These are phyloP conservation scores for Metacarcinus magister DNA, from an alignment of 2,888 invertebrate genomes.

Conservation along the genomic window DNA sequence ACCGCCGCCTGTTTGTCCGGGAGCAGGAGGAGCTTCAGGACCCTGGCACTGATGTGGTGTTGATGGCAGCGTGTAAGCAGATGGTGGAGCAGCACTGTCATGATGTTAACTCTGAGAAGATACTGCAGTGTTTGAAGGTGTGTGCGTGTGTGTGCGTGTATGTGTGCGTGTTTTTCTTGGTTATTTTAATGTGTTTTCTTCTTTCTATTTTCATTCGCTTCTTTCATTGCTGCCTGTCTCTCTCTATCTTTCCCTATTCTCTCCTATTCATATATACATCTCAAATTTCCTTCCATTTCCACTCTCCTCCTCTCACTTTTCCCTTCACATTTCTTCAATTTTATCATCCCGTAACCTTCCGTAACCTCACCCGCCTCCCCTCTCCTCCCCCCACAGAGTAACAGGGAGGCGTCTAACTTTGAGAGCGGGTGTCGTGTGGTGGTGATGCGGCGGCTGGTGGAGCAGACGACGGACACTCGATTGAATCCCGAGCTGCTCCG, in stretches of 20 bases:
- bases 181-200: background rate
- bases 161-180: background rate
- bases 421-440: conserved; percentile 93
- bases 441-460: conserved; percentile 94
- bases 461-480: conserved; percentile 95
- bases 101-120: conserved; percentile 88
- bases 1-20: conserved; percentile 92
- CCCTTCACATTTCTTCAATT: no score
- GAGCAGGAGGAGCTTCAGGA: conserved; percentile 94
- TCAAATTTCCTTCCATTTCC: no score
- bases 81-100: conserved; percentile 95
- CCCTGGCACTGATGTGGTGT: conserved; percentile 93
- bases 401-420: conserved; percentile 91
- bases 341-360: background rate
- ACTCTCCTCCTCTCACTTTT: no score
- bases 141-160: conserved; percentile 47
- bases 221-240: no score
- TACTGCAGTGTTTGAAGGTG: conserved; percentile 92
- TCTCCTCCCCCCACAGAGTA: conserved; percentile 86
- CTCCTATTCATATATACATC: background rate
- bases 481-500: conserved; percentile 93
- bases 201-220: background rate
- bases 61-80: conserved; percentile 92
- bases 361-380: background rate
- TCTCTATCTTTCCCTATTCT: background rate